Evolutionary conservation across 2,113 vertebrate species (phyloP).

Genomic region (Amblyornis subalaris): DNA sequence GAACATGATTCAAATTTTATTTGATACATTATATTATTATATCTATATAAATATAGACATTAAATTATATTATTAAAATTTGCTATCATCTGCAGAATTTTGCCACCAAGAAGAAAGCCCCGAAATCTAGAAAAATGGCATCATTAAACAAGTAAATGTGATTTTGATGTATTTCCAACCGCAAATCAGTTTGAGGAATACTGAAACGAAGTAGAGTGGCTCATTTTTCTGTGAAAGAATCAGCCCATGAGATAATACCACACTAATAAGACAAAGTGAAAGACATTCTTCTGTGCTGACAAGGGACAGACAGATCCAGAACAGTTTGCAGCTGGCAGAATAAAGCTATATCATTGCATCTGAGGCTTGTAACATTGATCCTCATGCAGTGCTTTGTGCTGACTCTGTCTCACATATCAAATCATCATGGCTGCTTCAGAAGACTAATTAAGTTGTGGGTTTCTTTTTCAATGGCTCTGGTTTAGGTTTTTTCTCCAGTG

Average conservation of each 20-base stretch:
- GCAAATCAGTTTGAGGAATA: background rate
- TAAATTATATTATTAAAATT: background rate
- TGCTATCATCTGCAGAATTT: background rate
- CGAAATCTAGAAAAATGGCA: background rate
- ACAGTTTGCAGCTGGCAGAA: background rate
- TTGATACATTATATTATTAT: background rate
- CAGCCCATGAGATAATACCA: background rate
- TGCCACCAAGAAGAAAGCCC: background rate
- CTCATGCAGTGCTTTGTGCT: background rate
- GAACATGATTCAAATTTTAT: background rate
- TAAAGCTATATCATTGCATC: background rate
- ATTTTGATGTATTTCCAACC: background rate
- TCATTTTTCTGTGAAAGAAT: background rate
- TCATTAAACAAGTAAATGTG: background rate
- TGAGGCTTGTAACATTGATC: background rate
- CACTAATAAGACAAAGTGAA: background rate
- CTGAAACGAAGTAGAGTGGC: background rate
- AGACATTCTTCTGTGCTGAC: background rate
- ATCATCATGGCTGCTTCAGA: background rate
- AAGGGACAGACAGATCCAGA: background rate
- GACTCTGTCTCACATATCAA: background rate
- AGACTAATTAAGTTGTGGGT: background rate
- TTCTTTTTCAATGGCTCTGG: background rate
- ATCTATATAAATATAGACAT: background rate
- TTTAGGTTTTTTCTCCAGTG: background rate